Evolutionary conservation across 2,113 vertebrate species (phyloP), one percentile per base, ranked within the genome.

Genomic region (Pao palembangensis): DNA sequence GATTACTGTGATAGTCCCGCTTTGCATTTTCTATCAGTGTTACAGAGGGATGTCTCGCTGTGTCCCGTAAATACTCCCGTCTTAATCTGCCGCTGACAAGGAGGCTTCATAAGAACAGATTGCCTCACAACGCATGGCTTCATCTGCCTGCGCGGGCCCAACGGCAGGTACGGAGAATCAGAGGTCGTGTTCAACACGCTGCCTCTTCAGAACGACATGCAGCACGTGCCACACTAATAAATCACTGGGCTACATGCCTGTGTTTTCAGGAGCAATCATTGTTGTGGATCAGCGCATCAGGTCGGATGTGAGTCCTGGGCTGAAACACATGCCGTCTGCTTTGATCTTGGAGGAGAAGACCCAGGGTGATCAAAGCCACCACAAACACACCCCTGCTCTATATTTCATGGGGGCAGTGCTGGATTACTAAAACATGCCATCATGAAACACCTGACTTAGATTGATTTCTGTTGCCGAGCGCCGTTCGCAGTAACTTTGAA

Each of bases 281-380:
- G 65, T 80, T 69, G 81, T 53, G 71, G 79, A 81, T 76, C 69
- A 74, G 73, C 28, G 5, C 28, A 7, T 4, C 60, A 64, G 63
- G 72, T 74, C 63, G 54, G 75, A 76, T 75, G 19, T 34, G 70
- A 82, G 61, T 56, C 62, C 58, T 63, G 59, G 73, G 67, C 51
- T 54, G 54, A 54, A 69, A 71, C 50, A 56, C 65, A 58, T 49
- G 61, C 53, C 50, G 38, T 43, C 58, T 8, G 62, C 80, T 88
- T 85, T 90, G 85, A 89, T 90, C 73, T 53, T 48, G 47, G 62
- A 52, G 55, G 59, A 74, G 76, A 76, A 83, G 78, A 79, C 78
- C 51, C 48, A 58, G 70, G 48, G 58, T 68, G 85, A 90, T 90
- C 88, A 91, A 89, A 91, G 87, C 80, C 82, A 82, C 88, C 78